A percentile compares a stretch with the other conserved stretches of the same genome.
Evolutionary conservation across 2,113 vertebrate genomes (phyloP).

Genomic region (Peromyscus polionotus): DNA sequence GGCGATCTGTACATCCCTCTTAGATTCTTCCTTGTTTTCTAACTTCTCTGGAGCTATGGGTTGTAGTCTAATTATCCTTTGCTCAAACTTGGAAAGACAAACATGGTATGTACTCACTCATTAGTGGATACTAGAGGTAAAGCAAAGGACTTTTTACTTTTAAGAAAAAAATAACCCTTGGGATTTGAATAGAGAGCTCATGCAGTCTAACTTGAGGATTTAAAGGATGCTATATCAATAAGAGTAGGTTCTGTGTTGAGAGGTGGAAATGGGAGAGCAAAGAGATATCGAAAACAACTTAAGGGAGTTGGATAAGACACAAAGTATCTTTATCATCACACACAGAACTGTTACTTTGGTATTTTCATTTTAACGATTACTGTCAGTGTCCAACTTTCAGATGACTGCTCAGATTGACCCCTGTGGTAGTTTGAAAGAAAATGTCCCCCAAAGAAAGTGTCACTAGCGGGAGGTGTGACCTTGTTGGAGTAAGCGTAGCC

Average conservation of each 20-base stretch:
- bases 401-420: not conserved
- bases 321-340: not conserved
- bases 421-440: not conserved
- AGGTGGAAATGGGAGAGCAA: not conserved
- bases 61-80: too few relatives aligned
- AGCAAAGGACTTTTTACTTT: not conserved
- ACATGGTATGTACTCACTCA: too few relatives aligned
- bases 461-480: not conserved
- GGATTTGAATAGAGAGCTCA: not conserved
- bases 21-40: too few relatives aligned
- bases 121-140: too few relatives aligned
- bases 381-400: fast-evolving
- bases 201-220: not conserved
- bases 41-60: too few relatives aligned
- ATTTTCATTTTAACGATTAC: not conserved
- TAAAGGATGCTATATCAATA: not conserved
- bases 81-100: too few relatives aligned
- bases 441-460: not conserved
- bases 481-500: not conserved
- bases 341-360: not conserved
- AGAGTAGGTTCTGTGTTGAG: not conserved
- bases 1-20: too few relatives aligned
- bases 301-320: not conserved
- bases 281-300: not conserved
- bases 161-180: too few relatives aligned